Base-by-base conservation (phyloP, 2,888 invertebrate genomes). In the Trilocha varians region DNA sequence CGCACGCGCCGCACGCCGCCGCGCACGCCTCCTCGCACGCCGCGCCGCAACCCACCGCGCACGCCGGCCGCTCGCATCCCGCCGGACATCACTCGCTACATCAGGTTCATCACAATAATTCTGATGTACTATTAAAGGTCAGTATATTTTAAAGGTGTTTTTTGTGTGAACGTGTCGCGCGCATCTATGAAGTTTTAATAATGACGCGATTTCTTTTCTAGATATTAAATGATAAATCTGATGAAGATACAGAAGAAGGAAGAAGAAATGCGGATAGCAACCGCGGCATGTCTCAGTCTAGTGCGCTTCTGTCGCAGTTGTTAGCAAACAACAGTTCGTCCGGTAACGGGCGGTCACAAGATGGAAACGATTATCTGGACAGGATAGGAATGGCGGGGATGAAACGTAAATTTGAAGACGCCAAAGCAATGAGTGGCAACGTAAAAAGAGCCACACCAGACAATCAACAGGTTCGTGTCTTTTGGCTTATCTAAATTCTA, bases 181-280 rank as follows among this genome's bases (percentile, higher is more conserved):
- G 2, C 25, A 5, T 4, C 11, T 25, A 25, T 3, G 8, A 9
- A 25, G 11, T 4, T 25, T 25, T 6, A 2, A 14, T 35, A 32
- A 42, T 46, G 39, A 37, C 37, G 32, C 16, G 37, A 32, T 44
- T 43, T 45, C 13, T 51, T 38, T 47, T 49, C 43, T 47, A 94
- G 93, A 88, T 95, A 71, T 83, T 95, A 49, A 95, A 94, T 66
- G 93, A 94, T 52, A 93, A 92, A 75, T 91, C 90, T 45, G 94
- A 94, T 57, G 93, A 93, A 55, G 94, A 94, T 54, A 90, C 91
- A 49, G 88, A 90, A 44, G 92, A 91, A 48, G 79, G 79, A 51
- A 84, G 87, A 55, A 87, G 76, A 58, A 77, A 71, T 52, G 60
- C 57, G 13, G 75, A 74, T 13, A 57, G 58, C 5, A 59, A 58